A percentile compares a stretch with the other conserved stretches of the same genome.
phyloP scores from a whole-genome alignment of 2,797 vertebrate genomes.

The Gymnodraco acuticeps region DNA sequence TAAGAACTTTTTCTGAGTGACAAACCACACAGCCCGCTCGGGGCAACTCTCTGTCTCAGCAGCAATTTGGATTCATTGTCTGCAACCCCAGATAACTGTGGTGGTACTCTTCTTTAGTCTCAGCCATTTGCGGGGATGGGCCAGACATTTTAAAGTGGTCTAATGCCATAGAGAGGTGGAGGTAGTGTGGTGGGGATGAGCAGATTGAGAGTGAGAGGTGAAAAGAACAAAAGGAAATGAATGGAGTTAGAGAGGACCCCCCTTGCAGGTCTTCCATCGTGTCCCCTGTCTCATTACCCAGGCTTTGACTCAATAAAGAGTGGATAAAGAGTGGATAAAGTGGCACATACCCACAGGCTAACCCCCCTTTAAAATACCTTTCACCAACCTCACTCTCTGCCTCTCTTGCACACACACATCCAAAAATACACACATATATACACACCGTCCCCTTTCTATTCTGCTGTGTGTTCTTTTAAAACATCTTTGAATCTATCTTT shows the following conservation, averaged over 20 bases:
- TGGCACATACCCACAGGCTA: constrained; percentile 67
- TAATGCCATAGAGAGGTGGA: constrained; percentile 74
- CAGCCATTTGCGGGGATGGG: constrained; percentile 69
- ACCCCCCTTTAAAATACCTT: constrained; percentile 56
- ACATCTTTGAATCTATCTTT: constrained; percentile 64
- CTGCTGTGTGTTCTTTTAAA: constrained; percentile 27
- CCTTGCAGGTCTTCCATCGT: constrained; percentile 73
- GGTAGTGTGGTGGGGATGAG: constrained; percentile 64
- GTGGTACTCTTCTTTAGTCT: constrained; percentile 61
- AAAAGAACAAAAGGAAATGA: constrained; percentile 76
- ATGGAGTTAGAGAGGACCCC: constrained; percentile 68
- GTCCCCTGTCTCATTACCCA: constrained; percentile 81
- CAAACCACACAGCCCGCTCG: constrained; percentile 64
- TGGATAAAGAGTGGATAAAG: constrained; percentile 84
- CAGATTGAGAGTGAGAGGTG: constrained; percentile 77
- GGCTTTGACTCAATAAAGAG: constrained; percentile 83
- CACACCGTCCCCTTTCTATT: constrained; percentile 45
- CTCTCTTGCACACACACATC: constrained; percentile 40
- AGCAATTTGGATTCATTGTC: constrained; percentile 79
- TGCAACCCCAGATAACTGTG: constrained; percentile 68
- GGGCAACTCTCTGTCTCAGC: constrained; percentile 61
- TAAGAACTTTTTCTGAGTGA: constrained; percentile 52
- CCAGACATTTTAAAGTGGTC: constrained; percentile 75
- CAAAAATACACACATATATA: constrained; percentile 45
- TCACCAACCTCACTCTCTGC: constrained; percentile 50